Evolutionary conservation across 2,113 vertebrate species (phyloP).

Genomic region (Sapayoa aenigma): DNA sequence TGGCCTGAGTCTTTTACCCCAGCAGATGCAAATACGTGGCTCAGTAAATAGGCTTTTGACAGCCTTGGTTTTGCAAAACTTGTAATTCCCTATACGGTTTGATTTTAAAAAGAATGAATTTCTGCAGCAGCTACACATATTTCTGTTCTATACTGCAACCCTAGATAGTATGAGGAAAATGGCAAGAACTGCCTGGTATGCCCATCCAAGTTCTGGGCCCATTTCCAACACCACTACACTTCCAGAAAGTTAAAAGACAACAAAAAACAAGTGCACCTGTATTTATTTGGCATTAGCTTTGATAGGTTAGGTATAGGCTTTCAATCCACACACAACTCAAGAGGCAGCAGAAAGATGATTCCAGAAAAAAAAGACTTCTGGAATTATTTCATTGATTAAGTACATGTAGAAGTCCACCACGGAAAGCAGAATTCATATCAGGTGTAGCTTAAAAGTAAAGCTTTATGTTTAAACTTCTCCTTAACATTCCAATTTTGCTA

Average conservation of each 20-base stretch:
- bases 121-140: not conserved
- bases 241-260: not conserved
- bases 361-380: not conserved
- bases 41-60: not conserved
- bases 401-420: not conserved
- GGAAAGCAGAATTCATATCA: not conserved
- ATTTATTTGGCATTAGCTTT: not conserved
- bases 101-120: not conserved
- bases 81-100: not conserved
- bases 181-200: not conserved
- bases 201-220: not conserved
- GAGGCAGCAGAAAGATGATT: not conserved
- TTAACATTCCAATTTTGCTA: not conserved
- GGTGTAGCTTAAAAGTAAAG: not conserved
- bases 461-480: not conserved
- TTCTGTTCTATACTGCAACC: not conserved
- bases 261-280: too few relatives aligned
- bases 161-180: not conserved
- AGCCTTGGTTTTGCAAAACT: not conserved
- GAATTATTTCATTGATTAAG: not conserved
- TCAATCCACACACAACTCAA: not conserved
- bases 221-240: not conserved
- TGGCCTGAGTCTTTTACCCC: not conserved
- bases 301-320: not conserved
- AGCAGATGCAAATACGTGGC: not conserved